These are phyloP conservation scores for Ashinkailepas kermadecensis DNA, from an alignment of 2,888 invertebrate genomes.

Conservation along the genomic window DNA sequence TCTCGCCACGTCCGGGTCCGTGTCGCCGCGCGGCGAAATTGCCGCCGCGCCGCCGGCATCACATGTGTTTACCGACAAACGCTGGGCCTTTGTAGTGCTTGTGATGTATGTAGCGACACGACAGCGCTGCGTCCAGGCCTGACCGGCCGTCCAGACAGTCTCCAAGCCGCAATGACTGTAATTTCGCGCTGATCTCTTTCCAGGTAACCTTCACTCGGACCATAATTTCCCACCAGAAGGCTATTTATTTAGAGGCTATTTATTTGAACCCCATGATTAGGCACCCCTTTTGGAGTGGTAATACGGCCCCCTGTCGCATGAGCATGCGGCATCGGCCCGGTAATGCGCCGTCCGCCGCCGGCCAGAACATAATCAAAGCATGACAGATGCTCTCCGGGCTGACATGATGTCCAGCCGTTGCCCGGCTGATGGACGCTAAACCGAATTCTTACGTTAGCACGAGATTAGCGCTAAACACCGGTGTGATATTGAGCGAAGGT, in stretches of 20 bases:
- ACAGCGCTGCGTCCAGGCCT: background rate
- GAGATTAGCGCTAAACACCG: constrained; percentile 7
- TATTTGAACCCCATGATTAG: constrained; percentile 16
- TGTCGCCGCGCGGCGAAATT: background rate
- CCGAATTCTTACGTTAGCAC: constrained; percentile 10
- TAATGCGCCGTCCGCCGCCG: background rate
- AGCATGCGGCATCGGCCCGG: background rate
- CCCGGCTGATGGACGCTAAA: background rate
- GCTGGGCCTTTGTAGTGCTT: constrained; percentile 6
- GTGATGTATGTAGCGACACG: constrained; percentile 5
- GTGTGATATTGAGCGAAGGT: constrained; percentile 14
- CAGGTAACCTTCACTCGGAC: constrained; percentile 5
- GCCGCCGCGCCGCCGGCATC: background rate
- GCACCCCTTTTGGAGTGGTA: constrained; percentile 9
- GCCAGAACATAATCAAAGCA: background rate
- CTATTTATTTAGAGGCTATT: constrained; percentile 23
- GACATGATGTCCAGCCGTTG: constrained; percentile 7
- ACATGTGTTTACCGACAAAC: background rate
- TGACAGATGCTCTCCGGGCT: constrained; percentile 12
- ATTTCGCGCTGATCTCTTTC: constrained; percentile 16
- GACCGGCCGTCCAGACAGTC: background rate
- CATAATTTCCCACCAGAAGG: constrained; percentile 19
- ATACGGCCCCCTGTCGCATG: constrained; percentile 16
- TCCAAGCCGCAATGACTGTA: constrained; percentile 10
- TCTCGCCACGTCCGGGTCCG: too few species aligned